phyloP scores from a whole-genome alignment of 1,140 invertebrate genomes.

The Euglossa dilemma region DNA sequence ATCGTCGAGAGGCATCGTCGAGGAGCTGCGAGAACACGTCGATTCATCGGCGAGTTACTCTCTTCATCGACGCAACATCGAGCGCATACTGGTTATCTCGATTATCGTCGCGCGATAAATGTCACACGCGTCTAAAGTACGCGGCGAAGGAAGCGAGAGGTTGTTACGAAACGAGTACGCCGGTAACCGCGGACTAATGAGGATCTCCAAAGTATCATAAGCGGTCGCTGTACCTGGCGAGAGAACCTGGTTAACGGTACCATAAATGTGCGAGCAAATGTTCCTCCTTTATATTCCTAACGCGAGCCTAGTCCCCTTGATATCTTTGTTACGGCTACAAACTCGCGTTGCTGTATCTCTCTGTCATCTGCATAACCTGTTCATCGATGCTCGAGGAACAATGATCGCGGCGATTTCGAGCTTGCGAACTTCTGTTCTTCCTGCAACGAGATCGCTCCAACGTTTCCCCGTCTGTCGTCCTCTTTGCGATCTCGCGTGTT shows the following conservation, averaged over 20 bases:
- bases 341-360: not conserved
- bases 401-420: not conserved
- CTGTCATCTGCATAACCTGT: constrained; percentile 6
- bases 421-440: not conserved
- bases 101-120: not conserved
- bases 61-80: not conserved
- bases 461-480: not conserved
- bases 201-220: constrained; percentile 17
- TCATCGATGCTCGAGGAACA: not conserved
- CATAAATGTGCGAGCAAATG: constrained; percentile 39
- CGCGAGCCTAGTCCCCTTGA: not conserved
- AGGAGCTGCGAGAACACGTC: not conserved
- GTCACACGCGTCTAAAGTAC: not conserved
- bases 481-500: not conserved
- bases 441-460: not conserved
- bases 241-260: constrained; percentile 51
- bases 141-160: not conserved
- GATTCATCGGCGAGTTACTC: not conserved
- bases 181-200: not conserved
- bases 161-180: not conserved
- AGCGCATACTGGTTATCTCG: not conserved
- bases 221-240: constrained; percentile 13
- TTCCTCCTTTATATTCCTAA: constrained; percentile 31
- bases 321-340: constrained; percentile 11
- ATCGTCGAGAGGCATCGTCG: not conserved